Base-by-base conservation (phyloP, 2,797 vertebrate species). In the Gila robusta region DNA sequence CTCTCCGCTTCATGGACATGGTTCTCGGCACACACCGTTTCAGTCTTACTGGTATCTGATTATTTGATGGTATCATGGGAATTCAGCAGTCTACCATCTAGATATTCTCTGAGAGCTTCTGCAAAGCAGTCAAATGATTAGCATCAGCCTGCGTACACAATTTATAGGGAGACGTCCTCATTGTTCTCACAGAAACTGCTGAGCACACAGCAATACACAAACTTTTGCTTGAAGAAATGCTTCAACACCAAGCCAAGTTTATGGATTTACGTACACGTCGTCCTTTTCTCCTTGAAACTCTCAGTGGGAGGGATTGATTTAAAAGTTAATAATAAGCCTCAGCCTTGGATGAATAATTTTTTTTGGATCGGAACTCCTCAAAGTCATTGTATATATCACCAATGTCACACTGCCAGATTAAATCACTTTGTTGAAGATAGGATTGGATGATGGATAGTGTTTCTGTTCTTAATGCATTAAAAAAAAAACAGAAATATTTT, bases 21-120 rank as follows among this genome's bases (percentile, higher is more conserved):
- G 6, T 44, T 82, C 37, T 59, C 26, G 16, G 26, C 69, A 44
- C 49, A 69, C 81, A 59, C 62, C 2, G 12, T 47, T 85, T 79
- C 44, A 19, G 54, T 80, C 62, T 64, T 79, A 14, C n/a, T 52
- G 66, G 39, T 83, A 80, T 82, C 84, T 78, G 83, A 85, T 83
- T 85, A 85, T 79, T 44, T 47, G 73, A 78, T 69, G 74, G 72
- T 72, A 87, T 87, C 82, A 17, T 80, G 52, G 49, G 64, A 72
- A 79, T 84, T 91, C 90, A 89, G 89, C 87, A 86, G 23, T 90
- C 81, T 87, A 62, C 41, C 79, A 91, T 91, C 87, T 87, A 90
- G 86, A 90, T 91, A 83, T 41, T 84, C 70, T 64, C 49, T 39
- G 77, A 44, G 64, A 82, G 73, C 54, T 70, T 59, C 86, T 56